Evolutionary conservation across 2,797 vertebrate genomes (phyloP).

Genomic region (Netta rufina): DNA sequence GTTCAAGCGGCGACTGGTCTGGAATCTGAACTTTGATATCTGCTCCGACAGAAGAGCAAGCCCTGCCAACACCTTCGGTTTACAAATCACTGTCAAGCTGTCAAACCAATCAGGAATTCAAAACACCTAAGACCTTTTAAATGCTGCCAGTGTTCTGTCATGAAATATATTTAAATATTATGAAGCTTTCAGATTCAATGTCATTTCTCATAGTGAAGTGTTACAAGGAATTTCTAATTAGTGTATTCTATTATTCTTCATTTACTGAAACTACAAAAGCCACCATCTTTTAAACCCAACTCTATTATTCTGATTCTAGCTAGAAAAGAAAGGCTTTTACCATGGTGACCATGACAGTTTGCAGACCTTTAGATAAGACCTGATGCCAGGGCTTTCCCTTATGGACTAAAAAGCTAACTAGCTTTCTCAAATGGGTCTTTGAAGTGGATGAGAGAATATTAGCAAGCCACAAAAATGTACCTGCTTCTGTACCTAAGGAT

Average conservation of each 20-base stretch:
- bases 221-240: slow-evolving; percentile 40
- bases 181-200: slow-evolving; percentile 32
- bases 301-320: background rate
- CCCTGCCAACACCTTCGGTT: slow-evolving; percentile 35
- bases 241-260: background rate
- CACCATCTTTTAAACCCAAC: background rate
- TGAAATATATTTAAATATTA: slow-evolving; percentile 54
- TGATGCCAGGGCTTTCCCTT: background rate
- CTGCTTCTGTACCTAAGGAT: background rate
- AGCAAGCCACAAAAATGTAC: background rate
- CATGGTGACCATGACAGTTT: background rate
- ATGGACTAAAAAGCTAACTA: background rate
- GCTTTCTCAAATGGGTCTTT: background rate
- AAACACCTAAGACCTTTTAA: slow-evolving; percentile 44
- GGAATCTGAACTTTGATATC: slow-evolving; percentile 59
- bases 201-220: slow-evolving; percentile 35
- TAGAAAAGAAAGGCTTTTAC: background rate
- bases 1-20: background rate
- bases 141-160: slow-evolving; percentile 41
- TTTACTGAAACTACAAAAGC: background rate
- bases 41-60: slow-evolving; percentile 26
- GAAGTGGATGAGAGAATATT: background rate
- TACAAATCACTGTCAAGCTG: slow-evolving; percentile 46
- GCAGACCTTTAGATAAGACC: background rate
- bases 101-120: slow-evolving; percentile 54